Base-by-base conservation (phyloP, 2,888 invertebrate species). In the Frankliniella intonsa region DNA sequence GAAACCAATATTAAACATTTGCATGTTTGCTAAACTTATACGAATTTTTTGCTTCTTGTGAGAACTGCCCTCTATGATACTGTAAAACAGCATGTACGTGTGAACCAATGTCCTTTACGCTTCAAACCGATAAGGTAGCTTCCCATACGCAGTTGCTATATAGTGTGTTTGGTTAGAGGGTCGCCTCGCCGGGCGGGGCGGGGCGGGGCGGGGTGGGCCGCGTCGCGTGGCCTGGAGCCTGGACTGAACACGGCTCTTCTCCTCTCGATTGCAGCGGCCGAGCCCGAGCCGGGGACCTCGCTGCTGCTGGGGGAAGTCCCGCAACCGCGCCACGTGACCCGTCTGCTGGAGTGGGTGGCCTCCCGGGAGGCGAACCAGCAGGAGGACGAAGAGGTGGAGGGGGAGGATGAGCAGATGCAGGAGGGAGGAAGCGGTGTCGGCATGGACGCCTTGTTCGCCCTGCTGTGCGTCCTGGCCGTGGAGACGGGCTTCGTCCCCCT, bases 401-500 rank as follows among this genome's bases (percentile, higher is more conserved):
- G 10, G 22, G 69, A 9, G 22, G 22, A 76, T 25, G 69, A 12
- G 22, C 25, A 76, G 22, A 25, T 12, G 22, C 69, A 22, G 22
- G 22, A 5, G 22, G 69, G 9, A n/a, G 19, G 9, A 17, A 22
- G 69, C 69, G 22, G n/a, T 2, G n/a, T 8, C 22, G 69, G 19
- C 55, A 25, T 76, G 69, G 69, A 76, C 69, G 69, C 69, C 22
- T 22, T 76, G 22, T 12, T 76, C 22, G 69, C 22, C 22, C 25
- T 76, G 22, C 22, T 76, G 69, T 76, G 12, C 69, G 69, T 76
- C 22, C 25, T 76, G 69, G 69, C 25, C 22, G 22, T 76, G 69
- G 69, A 76, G 69, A 76, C 69, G 69, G 69, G 69, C 69, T 76
- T 76, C 69, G 12, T 22, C 22, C 69, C 69, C 22, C 69, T 76